Conservation (phyloP, 2,113 vertebrate species). For the Rhea pennata region DNA sequence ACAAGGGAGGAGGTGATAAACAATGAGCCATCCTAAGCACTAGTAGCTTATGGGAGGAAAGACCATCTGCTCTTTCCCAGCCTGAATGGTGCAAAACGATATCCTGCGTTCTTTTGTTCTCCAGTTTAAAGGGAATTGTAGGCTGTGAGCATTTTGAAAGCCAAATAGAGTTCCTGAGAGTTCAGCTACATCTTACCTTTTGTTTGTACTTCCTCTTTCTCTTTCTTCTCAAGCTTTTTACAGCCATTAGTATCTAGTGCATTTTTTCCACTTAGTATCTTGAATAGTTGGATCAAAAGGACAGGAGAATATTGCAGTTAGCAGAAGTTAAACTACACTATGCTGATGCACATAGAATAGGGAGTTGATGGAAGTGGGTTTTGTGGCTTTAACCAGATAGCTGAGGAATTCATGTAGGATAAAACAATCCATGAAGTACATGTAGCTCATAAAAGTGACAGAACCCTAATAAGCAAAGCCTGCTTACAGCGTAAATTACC, state of each 20-base stretch:
- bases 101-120: slow-evolving; percentile 48
- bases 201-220: neutral
- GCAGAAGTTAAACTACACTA: neutral
- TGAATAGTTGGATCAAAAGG: neutral
- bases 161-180: neutral
- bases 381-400: neutral
- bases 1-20: slow-evolving; percentile 22
- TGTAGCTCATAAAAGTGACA: neutral
- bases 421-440: neutral
- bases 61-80: neutral
- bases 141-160: neutral
- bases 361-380: neutral
- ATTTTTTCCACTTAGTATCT: neutral
- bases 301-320: neutral
- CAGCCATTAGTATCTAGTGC: neutral
- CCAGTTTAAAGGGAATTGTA: neutral
- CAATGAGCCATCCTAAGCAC: slow-evolving; percentile 22
- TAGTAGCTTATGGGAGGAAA: slow-evolving; percentile 13
- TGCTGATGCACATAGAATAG: neutral
- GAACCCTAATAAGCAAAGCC: neutral
- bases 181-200: neutral
- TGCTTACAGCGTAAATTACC: neutral
- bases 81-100: neutral
- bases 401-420: neutral
- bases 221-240: neutral